These are phyloP conservation scores for Pholis gunnellus DNA, from an alignment of 2,113 vertebrate genomes.

Conservation along the genomic window DNA sequence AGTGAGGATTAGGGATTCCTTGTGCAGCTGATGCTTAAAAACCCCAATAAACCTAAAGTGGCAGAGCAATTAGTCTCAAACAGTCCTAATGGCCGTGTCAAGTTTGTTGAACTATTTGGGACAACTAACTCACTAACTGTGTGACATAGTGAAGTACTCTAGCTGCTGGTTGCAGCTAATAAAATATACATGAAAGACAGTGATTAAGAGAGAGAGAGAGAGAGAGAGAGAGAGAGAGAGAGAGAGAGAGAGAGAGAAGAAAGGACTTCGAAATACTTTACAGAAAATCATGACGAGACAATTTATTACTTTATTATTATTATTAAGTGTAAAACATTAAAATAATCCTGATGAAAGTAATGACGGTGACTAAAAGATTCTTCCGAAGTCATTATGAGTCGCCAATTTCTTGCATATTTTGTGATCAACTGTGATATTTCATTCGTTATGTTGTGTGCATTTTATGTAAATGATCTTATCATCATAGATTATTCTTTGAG, in stretches of 20 bases:
- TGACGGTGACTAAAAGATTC: not conserved
- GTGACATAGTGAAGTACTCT: conserved; percentile 6
- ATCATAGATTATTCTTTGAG: not conserved
- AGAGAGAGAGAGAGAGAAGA: not conserved
- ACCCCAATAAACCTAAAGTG: not conserved
- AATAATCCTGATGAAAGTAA: not conserved
- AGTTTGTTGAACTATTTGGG: conserved; percentile 32
- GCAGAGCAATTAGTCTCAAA: conserved; percentile 16
- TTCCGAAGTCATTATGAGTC: not conserved
- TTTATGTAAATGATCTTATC: not conserved
- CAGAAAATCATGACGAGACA: not conserved
- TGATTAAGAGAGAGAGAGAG: not conserved
- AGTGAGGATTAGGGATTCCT: not conserved
- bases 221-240: not conserved
- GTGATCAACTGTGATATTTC: not conserved
- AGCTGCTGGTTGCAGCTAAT: conserved; percentile 36
- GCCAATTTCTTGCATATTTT: not conserved
- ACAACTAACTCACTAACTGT: conserved; percentile 3
- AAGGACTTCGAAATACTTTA: not conserved
- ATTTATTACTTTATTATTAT: not conserved
- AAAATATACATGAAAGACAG: conserved; percentile 39
- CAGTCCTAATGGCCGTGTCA: not conserved
- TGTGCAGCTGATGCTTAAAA: not conserved
- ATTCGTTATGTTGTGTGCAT: not conserved
- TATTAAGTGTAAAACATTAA: not conserved